phyloP scores from a whole-genome alignment of 1,140 invertebrate species.

The Sesamia nonagrioides region DNA sequence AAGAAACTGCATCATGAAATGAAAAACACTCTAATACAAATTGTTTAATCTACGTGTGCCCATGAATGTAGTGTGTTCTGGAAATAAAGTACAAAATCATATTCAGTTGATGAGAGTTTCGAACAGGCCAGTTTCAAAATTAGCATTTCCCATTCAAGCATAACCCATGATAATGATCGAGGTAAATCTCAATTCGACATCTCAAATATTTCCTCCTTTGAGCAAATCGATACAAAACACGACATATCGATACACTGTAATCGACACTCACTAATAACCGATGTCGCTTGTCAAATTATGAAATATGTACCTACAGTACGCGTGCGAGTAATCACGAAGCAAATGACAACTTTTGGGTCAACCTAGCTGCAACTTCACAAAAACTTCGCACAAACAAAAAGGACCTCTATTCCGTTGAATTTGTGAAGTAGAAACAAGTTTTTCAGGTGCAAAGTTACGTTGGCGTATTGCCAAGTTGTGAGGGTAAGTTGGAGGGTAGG shows the following conservation, averaged over 20 bases:
- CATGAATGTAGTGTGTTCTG: no score
- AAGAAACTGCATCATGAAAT: no score
- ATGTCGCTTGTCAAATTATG: conserved; percentile 75
- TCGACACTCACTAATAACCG: conserved; percentile 76
- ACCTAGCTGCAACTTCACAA: conserved; percentile 53
- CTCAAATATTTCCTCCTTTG: neutral
- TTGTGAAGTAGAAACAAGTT: conserved; percentile 47
- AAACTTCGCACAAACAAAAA: conserved; percentile 51
- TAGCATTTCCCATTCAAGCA: no score
- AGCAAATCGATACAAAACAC: conserved; percentile 36
- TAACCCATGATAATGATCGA: neutral
- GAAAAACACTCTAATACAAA: no score
- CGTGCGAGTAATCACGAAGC: conserved; percentile 79
- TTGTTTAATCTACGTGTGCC: no score
- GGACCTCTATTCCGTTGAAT: conserved; percentile 52
- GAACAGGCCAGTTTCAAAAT: no score
- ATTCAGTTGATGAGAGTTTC: no score
- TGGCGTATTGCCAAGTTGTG: conserved; percentile 66
- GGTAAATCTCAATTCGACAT: neutral
- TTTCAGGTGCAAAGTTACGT: conserved; percentile 52
- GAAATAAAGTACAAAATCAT: no score
- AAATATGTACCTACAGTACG: conserved; percentile 68
- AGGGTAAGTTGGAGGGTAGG: conserved; percentile 74
- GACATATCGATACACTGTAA: conserved; percentile 58
- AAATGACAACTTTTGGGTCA: conserved; percentile 85